Percentiles rank a stretch among this genome's conserved stretches.
Conservation (phyloP, 2,888 invertebrate species). For the Scelioninae gen. 1 region DNA sequence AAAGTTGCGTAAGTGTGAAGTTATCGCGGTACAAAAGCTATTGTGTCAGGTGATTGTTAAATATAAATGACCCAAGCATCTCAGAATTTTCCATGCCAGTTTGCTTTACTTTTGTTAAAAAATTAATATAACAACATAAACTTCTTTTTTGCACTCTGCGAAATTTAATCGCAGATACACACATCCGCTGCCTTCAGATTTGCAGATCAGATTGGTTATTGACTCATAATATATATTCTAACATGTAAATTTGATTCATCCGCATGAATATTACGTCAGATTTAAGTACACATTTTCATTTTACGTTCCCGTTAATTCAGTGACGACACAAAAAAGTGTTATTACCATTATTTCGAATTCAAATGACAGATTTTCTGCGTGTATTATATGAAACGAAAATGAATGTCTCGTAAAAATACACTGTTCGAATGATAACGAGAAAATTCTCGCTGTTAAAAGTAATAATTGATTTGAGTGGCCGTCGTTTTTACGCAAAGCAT, state of each 20-base stretch:
- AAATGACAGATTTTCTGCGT: background rate
- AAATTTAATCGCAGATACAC: background rate
- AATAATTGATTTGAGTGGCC: background rate
- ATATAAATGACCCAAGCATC: background rate
- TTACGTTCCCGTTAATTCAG: background rate
- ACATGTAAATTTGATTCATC: background rate
- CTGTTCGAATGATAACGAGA: background rate
- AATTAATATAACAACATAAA: background rate
- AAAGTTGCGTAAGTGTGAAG: slow-evolving; percentile 1
- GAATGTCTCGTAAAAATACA: background rate
- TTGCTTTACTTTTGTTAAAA: background rate
- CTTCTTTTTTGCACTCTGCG: background rate
- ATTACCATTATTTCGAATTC: slow-evolving; percentile 1
- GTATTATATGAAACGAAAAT: background rate
- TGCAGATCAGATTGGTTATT: background rate
- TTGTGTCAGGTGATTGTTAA: background rate
- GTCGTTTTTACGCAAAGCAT: background rate
- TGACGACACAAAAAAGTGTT: background rate
- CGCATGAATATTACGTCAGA: background rate
- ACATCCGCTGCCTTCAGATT: background rate
- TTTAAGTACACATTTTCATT: background rate
- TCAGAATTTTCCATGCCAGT: background rate
- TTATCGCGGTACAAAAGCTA: background rate
- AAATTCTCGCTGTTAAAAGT: background rate
- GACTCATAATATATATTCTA: background rate